phyloP scores from a whole-genome alignment of 2,888 invertebrate genomes.

The Dexiosoma caninum region DNA sequence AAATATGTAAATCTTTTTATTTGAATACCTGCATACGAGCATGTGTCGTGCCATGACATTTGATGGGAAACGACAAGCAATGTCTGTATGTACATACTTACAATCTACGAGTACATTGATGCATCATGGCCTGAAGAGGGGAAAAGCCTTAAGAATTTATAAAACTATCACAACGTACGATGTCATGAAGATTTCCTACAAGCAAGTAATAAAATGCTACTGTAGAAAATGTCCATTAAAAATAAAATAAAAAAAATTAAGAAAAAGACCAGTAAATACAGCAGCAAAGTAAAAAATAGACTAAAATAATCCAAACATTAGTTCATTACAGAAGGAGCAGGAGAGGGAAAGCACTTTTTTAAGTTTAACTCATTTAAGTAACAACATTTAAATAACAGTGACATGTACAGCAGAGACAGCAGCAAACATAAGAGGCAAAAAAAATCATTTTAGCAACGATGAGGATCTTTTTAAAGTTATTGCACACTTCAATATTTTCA shows the following conservation, averaged over 20 bases:
- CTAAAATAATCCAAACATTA: not conserved
- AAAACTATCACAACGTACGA: conserved; percentile 32
- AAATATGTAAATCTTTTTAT: conserved; percentile 24
- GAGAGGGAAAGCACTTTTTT: not conserved
- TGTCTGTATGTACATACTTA: no score
- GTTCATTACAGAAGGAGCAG: not conserved
- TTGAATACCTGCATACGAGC: conserved; percentile 14
- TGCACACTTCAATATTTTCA: conserved; percentile 32
- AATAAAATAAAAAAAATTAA: not conserved
- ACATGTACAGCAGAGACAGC: conserved; percentile 14
- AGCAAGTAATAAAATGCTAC: conserved; percentile 33
- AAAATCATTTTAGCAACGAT: not conserved
- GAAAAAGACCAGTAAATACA: not conserved
- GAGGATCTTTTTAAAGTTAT: conserved; percentile 28
- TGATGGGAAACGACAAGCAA: conserved; percentile 27
- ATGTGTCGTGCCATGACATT: conserved; percentile 24
- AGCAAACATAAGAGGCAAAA: not conserved
- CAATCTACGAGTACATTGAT: no score
- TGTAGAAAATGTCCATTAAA: conserved; percentile 13
- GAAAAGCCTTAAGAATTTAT: conserved; percentile 14
- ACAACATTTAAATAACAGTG: conserved; percentile 52
- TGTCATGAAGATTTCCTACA: conserved; percentile 22
- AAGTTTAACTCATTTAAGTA: conserved; percentile 46
- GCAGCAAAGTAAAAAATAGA: not conserved
- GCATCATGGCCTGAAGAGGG: not conserved